phyloP scores from a whole-genome alignment of 1,140 invertebrate species.

The Lepidurus packardi region DNA sequence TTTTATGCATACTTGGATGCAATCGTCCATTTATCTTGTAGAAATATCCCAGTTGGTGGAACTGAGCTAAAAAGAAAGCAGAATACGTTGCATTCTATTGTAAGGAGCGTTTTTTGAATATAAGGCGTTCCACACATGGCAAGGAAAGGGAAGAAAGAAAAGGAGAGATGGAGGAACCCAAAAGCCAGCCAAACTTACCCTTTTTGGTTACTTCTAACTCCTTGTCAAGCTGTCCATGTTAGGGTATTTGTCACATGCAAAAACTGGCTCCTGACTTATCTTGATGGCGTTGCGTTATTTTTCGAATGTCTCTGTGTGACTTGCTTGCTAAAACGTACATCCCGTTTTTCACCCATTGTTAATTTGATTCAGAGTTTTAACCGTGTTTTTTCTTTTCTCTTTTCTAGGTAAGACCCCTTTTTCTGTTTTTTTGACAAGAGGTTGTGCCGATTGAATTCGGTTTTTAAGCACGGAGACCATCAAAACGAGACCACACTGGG shows the following conservation, averaged over 20 bases:
- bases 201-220: neutral
- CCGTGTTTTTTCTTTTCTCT: neutral
- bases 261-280: constrained; percentile 13
- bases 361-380: neutral
- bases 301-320: neutral
- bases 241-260: constrained; percentile 18
- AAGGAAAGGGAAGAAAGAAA: neutral
- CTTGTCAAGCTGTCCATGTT: neutral
- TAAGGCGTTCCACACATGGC: no score
- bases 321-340: neutral
- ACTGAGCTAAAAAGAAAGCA: neutral
- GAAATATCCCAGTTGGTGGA: neutral
- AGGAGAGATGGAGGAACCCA: neutral
- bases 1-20: constrained; percentile 1
- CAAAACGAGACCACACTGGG: no score
- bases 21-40: neutral
- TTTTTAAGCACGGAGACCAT: no score
- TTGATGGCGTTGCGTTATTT: constrained; percentile 10
- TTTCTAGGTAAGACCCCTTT: neutral
- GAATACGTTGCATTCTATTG: neutral
- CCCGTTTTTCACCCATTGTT: neutral
- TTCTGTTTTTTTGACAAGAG: neutral
- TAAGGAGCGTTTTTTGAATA: neutral
- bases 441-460: no score
- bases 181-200: neutral